Base-by-base conservation (phyloP, 2,113 vertebrate genomes). In the Falcunculus frontatus region DNA sequence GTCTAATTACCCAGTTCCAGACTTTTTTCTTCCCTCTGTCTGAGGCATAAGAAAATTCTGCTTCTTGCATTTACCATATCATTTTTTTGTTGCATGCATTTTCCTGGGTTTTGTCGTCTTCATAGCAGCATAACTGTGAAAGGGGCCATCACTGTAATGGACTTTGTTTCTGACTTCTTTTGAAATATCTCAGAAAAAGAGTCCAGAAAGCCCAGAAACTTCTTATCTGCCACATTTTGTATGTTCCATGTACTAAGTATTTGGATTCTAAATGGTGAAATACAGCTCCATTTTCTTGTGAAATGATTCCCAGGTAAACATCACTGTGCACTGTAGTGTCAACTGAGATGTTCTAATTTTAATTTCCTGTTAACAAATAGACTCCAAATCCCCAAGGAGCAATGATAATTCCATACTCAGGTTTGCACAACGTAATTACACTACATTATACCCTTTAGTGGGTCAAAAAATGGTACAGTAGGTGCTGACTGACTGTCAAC, bases 281-380 rank as follows among this genome's bases (percentile, higher is more conserved):
- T 93, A 47, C 12, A 75, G 29, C 47, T 79, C 29, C 2, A 4
- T 37, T 77, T 93, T 84, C 33, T 94, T 84, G 47, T 37, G 79
- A 81, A 81, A 42, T 69, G 75, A n/a, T 76, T 86, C 33, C 32
- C 64, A 76, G 15, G 8, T 75, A 85, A 85, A 68, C 19, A 76
- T 56, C 25, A 62, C 11, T 23, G 35, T 39, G 26, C 44, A n/a
- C 10, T 60, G 41, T 52, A 65, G 35, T 37, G 37, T 84, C 47
- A 68, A 41, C 64, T 68, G 86, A 91, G 55, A 75, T 41, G 30
- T 8, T 3, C n/a, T 87, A 49, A 29, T 55, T 83, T 86, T 76
- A 84, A 89, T 78, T 93, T 96, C 41, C 27, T 81, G 22, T 77
- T 93, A 92, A 81, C 16, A 90, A 81, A 75, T 39, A 93, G 60